Base-by-base conservation (phyloP, 1,140 invertebrate genomes). In the Drosophila kikkawai region DNA sequence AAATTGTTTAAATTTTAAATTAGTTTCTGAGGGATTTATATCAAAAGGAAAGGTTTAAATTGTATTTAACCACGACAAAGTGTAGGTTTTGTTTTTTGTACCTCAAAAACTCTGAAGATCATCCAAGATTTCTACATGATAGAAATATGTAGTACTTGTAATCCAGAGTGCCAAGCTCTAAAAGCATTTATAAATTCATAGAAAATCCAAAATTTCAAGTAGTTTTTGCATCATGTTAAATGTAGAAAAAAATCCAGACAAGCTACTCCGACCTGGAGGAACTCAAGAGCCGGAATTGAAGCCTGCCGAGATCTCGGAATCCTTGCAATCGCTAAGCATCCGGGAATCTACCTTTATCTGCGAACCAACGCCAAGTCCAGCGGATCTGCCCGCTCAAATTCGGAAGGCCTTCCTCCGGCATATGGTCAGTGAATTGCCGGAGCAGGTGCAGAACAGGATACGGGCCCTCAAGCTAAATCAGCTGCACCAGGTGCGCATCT, bases 381-480 rank as follows among this genome's bases (percentile, higher is more conserved):
- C 85, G 19, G 79, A 90, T 12, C 48, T 90, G 71, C 70, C 85
- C 0, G 64, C 55, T 0, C 71, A 66, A 4, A 76, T 50, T 53
- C 81, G 85, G 0, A 69, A 81, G 11, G 73, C 80, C 19, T 81
- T 84, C 7, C 66, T 92, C 2, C 91, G 87, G 44, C 92, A 94
- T 63, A 93, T 93, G 92, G 65, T 93, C 17, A 87, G 83, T 11
- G 60, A 88, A 69, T 93, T 98, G 68, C 97, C 97, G 36, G 94
- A 95, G 50, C 93, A 95, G 36, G 96, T 99, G 0, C 96, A 96
- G 80, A 95, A 96, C 78, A 95, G 98, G 76, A 95, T 99, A 15
- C 96, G 97, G 86, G 98, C 98, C 2, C 93, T 99, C 37, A 98
- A 99, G 92, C 97, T 98, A 84, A 92, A 99, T 5, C 99, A 99